Evolutionary conservation across 92 coral and sea anemone species (phyloP).

Genomic region (Palythoa grandis): DNA sequence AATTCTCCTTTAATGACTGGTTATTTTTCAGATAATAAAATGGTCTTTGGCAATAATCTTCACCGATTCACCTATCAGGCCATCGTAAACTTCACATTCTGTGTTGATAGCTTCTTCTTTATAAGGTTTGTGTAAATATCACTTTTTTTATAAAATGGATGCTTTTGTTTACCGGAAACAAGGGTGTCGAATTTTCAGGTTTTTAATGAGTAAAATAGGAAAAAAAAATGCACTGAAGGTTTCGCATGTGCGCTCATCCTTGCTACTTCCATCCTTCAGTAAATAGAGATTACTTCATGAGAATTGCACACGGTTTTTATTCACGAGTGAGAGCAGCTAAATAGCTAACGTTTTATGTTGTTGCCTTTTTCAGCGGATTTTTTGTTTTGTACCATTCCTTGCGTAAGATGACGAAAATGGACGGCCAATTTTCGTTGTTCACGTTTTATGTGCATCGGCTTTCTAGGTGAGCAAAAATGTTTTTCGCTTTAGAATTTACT

Average conservation of each 20-base stretch:
- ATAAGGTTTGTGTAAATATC: neutral
- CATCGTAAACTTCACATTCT: neutral
- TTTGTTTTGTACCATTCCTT: constrained; percentile 41
- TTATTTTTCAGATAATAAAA: neutral
- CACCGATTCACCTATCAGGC: neutral
- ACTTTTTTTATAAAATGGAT: no score
- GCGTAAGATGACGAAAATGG: constrained; percentile 35
- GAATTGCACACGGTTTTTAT: no score
- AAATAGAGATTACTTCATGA: no score
- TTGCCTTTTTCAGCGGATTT: constrained; percentile 18
- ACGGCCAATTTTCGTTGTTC: constrained; percentile 36
- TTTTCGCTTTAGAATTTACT: no score
- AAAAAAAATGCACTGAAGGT: no score
- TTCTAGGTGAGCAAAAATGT: constrained; percentile 21
- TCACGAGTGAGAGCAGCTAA: no score
- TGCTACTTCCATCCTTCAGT: no score
- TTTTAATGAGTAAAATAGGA: no score
- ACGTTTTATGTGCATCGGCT: constrained; percentile 37
- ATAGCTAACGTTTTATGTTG: no score
- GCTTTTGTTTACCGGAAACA: no score
- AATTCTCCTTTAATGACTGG: neutral
- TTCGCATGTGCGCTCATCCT: no score
- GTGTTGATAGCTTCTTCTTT: neutral
- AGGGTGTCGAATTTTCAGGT: no score
- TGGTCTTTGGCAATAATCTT: neutral